These are phyloP conservation scores for Uloborus diversus DNA, from an alignment of 1,140 invertebrate species.

Conservation along the genomic window DNA sequence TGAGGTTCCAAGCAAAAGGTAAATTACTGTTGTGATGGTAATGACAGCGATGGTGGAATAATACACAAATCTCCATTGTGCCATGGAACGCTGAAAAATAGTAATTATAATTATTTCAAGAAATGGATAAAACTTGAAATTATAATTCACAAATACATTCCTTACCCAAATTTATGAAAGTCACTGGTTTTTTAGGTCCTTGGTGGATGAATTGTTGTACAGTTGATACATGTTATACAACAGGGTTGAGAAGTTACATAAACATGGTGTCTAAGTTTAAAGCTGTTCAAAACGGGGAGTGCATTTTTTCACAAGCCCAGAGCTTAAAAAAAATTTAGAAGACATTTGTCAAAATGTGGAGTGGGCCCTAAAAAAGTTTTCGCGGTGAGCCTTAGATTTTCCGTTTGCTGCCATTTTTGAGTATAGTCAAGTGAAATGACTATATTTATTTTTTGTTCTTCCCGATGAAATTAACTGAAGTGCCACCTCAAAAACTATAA, in stretches of 20 bases:
- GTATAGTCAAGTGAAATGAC: too few species aligned
- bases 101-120: background rate
- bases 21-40: background rate
- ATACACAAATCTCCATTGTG: conserved; percentile 34
- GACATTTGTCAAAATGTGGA: too few species aligned
- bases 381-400: too few species aligned
- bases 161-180: background rate
- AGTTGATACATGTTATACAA: background rate
- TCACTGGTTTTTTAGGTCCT: background rate
- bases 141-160: background rate
- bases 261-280: background rate
- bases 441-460: too few species aligned
- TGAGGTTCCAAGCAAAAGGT: conserved; percentile 5
- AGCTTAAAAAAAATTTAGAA: too few species aligned
- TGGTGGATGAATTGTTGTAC: background rate
- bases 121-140: background rate
- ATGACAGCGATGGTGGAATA: conserved; percentile 2
- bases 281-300: background rate
- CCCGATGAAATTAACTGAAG: too few species aligned
- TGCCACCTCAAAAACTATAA: too few species aligned
- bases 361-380: too few species aligned
- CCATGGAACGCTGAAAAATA: conserved; percentile 26
- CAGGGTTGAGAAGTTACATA: background rate
- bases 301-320: too few species aligned
- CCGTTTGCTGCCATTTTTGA: too few species aligned